A percentile compares a stretch with the other conserved stretches of the same genome.
These are phyloP conservation scores for Petrolisthes manimaculis DNA, from an alignment of 2,888 invertebrate genomes.

Conservation along the genomic window DNA sequence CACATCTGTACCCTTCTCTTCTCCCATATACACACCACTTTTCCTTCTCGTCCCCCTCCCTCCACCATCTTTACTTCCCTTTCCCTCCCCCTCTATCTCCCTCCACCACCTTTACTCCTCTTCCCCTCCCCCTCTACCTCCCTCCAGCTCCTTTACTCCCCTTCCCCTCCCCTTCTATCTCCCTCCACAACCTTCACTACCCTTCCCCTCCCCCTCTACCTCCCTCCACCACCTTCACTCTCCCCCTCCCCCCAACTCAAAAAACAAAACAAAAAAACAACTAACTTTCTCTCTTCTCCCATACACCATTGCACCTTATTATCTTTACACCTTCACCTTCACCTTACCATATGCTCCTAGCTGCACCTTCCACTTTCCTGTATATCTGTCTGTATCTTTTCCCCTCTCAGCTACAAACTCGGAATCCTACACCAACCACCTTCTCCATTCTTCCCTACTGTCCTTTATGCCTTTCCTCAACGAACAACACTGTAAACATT, in stretches of 20 bases:
- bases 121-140: background rate
- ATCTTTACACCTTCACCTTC: background rate
- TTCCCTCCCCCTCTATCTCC: conserved; percentile 19
- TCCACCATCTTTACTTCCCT: background rate
- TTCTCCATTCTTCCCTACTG: no score
- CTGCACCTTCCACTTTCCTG: background rate
- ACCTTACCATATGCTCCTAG: background rate
- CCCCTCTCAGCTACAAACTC: background rate
- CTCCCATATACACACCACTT: background rate
- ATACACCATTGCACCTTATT: background rate
- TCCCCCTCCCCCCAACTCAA: background rate
- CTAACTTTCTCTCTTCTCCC: background rate
- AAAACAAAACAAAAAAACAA: background rate
- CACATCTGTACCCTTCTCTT: background rate
- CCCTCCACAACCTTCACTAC: background rate
- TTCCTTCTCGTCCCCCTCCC: background rate
- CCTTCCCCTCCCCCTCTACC: background rate
- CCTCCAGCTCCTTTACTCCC: background rate
- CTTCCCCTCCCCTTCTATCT: background rate
- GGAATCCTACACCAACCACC: no score
- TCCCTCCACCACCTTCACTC: background rate
- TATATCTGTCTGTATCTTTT: background rate
- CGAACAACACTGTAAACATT: no score
- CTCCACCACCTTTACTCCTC: background rate
- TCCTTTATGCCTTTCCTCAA: no score